These are phyloP conservation scores for Mungos mungo DNA, from an alignment of 2,113 vertebrate species.

Conservation along the genomic window DNA sequence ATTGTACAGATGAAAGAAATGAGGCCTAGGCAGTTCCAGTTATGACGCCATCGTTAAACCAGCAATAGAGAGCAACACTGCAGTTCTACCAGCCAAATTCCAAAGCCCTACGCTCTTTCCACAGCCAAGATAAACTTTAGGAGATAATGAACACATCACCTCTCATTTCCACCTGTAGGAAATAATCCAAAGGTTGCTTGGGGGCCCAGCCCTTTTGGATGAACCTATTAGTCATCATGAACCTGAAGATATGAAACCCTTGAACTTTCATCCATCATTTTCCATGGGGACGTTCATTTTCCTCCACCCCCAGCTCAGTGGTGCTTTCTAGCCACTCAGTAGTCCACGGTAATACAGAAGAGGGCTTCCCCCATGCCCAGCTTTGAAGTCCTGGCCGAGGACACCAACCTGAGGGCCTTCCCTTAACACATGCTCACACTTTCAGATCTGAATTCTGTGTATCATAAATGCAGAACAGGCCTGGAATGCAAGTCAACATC, in stretches of 20 bases:
- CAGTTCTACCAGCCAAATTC: not conserved
- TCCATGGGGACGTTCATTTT: not conserved
- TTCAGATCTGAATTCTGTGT: not conserved
- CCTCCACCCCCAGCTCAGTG: not conserved
- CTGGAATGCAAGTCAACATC: not conserved
- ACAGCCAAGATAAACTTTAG: not conserved
- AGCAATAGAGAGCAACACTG: not conserved
- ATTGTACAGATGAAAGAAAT: not conserved
- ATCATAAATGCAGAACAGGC: not conserved
- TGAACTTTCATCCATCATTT: not conserved
- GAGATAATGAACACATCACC: not conserved
- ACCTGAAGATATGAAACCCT: not conserved
- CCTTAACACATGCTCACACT: not conserved
- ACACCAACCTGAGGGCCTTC: not conserved
- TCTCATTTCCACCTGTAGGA: not conserved
- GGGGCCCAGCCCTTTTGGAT: not conserved
- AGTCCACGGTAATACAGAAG: not conserved
- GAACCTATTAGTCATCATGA: conserved; percentile 20
- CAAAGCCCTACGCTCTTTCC: not conserved
- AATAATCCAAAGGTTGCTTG: conserved; percentile 24
- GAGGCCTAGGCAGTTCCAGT: not conserved
- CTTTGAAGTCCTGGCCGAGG: not conserved
- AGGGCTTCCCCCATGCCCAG: not conserved
- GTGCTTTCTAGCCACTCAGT: not conserved
- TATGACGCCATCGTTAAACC: not conserved